Evolutionary conservation across 2,113 vertebrate genomes (phyloP).

Genomic region (Pagrus major): DNA sequence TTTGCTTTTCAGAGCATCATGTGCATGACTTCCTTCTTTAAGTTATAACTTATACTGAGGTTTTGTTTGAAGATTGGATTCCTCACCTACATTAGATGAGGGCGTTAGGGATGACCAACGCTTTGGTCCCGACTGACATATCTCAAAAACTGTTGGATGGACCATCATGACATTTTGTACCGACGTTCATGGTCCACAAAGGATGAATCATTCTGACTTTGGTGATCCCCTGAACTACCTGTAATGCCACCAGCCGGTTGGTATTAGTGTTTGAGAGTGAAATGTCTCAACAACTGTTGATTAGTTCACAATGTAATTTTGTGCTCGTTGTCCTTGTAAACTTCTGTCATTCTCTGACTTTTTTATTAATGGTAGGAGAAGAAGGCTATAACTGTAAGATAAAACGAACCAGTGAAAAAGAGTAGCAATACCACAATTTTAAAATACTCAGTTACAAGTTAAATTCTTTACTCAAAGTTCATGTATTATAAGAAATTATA

Average conservation of each 20-base stretch:
- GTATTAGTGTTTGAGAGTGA: not conserved
- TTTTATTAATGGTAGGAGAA: not conserved
- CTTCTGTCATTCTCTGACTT: not conserved
- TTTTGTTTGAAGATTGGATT: not conserved
- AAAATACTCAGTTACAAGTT: not conserved
- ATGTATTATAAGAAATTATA: not conserved
- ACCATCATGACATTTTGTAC: too few relatives aligned
- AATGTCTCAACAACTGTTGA: not conserved
- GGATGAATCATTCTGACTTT: not conserved
- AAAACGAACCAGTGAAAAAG: not conserved
- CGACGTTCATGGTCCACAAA: not conserved
- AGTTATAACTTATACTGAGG: not conserved
- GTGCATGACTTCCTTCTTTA: constrained; percentile 1
- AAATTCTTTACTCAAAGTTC: not conserved
- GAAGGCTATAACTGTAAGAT: not conserved
- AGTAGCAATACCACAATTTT: not conserved
- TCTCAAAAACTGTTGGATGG: too few relatives aligned
- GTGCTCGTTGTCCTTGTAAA: too few relatives aligned
- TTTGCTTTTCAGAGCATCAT: not conserved
- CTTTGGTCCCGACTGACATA: too few relatives aligned
- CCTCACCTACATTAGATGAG: not conserved
- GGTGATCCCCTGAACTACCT: not conserved
- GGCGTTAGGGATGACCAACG: too few relatives aligned
- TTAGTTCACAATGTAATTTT: not conserved
- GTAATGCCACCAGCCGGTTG: not conserved